These are phyloP conservation scores for Poeciliopsis presidionis DNA, from an alignment of 2,797 vertebrate species.

Conservation along the genomic window DNA sequence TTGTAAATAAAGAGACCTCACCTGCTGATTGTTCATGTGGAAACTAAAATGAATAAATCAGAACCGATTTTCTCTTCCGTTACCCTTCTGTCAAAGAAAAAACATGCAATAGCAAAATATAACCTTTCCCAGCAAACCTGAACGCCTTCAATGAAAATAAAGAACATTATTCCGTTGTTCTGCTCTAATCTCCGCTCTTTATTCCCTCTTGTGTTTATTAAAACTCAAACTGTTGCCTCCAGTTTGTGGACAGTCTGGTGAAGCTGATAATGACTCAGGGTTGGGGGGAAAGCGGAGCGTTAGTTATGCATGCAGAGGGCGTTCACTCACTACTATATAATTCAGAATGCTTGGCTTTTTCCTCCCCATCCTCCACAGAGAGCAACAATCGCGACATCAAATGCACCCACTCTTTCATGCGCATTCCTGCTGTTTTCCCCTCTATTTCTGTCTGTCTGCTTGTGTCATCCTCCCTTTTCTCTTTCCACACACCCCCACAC, in stretches of 20 bases:
- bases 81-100: neutral
- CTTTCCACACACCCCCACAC: neutral
- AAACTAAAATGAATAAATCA: neutral
- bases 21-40: neutral
- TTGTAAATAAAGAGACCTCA: neutral
- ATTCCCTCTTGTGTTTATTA: slow-evolving; percentile 15
- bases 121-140: neutral
- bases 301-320: slow-evolving; percentile 53
- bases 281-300: slow-evolving; percentile 25
- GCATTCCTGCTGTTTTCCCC: slow-evolving; percentile 41
- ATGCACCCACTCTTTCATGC: slow-evolving; percentile 26
- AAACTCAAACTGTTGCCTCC: slow-evolving; percentile 42
- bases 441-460: slow-evolving; percentile 40
- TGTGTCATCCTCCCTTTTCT: slow-evolving; percentile 15
- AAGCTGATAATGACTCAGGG: slow-evolving; percentile 66
- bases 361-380: slow-evolving; percentile 35
- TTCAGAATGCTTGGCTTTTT: slow-evolving; percentile 35
- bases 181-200: slow-evolving; percentile 8
- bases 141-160: neutral
- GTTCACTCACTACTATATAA: slow-evolving; percentile 49
- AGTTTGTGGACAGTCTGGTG: slow-evolving; percentile 60
- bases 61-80: neutral
- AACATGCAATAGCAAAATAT: neutral
- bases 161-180: neutral
- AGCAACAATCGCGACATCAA: slow-evolving; percentile 47